A percentile compares a stretch with the other conserved stretches of the same genome.
phyloP scores from a whole-genome alignment of 2,888 invertebrate genomes.

The Ferrisia virgata region DNA sequence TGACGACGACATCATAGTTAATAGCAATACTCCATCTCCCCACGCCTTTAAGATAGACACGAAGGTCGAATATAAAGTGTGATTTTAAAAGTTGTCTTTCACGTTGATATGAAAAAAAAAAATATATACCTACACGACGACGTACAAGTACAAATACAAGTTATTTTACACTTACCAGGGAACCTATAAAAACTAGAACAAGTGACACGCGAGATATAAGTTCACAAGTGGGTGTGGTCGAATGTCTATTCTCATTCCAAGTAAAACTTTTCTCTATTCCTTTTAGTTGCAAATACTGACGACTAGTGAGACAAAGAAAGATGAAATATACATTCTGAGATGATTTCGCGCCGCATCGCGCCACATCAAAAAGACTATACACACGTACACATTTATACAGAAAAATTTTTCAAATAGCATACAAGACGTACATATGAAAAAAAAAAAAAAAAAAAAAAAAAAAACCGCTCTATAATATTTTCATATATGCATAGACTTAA shows the following conservation, averaged over 20 bases:
- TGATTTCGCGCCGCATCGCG: background rate
- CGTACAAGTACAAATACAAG: background rate
- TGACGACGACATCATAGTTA: too few relatives aligned
- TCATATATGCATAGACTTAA: background rate
- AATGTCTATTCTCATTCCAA: background rate
- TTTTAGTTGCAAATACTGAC: background rate
- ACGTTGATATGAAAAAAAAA: too few relatives aligned
- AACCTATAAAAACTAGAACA: background rate
- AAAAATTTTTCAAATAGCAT: background rate
- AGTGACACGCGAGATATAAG: background rate
- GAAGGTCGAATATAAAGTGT: too few relatives aligned
- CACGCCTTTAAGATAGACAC: too few relatives aligned
- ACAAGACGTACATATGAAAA: background rate
- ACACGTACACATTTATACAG: background rate
- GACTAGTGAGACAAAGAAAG: background rate
- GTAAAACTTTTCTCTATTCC: background rate
- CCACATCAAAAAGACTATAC: background rate
- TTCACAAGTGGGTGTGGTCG: background rate
- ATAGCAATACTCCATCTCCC: too few relatives aligned
- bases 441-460: too few relatives aligned
- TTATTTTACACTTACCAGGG: too few relatives aligned
- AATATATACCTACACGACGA: too few relatives aligned
- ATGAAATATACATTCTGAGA: background rate
- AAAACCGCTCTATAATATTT: background rate
- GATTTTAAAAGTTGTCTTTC: too few relatives aligned